Percentiles rank a stretch among this genome's conserved stretches.
These are phyloP conservation scores for Caenorhabditis sp. DNA, from an alignment of 2,888 invertebrate genomes.

Conservation along the genomic window DNA sequence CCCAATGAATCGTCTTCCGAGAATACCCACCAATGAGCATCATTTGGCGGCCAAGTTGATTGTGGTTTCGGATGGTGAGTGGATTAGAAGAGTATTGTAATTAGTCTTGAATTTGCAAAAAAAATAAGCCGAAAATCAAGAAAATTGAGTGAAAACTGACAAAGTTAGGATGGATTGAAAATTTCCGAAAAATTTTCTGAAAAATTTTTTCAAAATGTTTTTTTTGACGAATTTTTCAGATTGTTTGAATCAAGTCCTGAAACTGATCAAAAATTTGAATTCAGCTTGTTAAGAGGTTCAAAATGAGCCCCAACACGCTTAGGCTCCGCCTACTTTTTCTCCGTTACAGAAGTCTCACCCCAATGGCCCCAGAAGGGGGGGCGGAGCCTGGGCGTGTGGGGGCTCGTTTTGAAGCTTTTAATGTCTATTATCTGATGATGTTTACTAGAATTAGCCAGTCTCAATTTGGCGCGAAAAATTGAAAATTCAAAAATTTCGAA, in stretches of 20 bases:
- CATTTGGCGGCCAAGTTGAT: slow-evolving; percentile 66
- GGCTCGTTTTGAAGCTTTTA: slow-evolving; percentile 3
- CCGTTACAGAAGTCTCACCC: too few species aligned
- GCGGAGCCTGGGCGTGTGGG: neutral
- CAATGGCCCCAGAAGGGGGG: neutral
- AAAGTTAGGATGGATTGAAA: neutral
- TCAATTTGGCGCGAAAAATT: slow-evolving; percentile 1
- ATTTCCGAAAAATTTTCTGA: slow-evolving; percentile 12
- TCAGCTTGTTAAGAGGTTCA: neutral
- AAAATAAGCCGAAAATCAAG: neutral
- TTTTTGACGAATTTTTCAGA: too few species aligned
- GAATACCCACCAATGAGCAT: slow-evolving; percentile 89
- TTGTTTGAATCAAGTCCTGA: too few species aligned
- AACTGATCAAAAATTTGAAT: too few species aligned
- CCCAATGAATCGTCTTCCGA: slow-evolving; percentile 93
- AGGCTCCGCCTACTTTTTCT: neutral
- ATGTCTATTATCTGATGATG: neutral
- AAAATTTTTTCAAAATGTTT: too few species aligned
- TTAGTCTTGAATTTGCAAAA: neutral
- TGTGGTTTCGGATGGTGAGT: slow-evolving; percentile 69
- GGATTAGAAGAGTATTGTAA: neutral
- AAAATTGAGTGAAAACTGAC: neutral
- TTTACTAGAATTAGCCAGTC: neutral
- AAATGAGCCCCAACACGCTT: neutral
- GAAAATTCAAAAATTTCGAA: slow-evolving; percentile 3